phyloP scores from a whole-genome alignment of 92 coral and sea anemone genomes.

The Siderastrea siderea region DNA sequence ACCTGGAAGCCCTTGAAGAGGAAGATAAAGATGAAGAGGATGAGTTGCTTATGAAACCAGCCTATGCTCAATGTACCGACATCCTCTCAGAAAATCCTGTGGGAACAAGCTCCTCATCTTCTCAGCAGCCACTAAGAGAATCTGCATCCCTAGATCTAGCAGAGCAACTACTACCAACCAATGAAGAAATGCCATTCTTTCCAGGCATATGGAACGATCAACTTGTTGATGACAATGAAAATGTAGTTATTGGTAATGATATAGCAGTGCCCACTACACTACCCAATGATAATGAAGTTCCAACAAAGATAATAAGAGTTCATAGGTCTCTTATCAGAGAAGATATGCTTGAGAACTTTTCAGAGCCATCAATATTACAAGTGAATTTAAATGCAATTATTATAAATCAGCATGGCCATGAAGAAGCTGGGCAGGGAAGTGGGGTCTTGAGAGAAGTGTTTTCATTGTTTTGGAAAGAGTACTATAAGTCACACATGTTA shows the following conservation, averaged over 20 bases:
- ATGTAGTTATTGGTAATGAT: background rate
- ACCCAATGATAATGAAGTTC: slow-evolving; percentile 18
- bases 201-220: background rate
- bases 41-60: no score
- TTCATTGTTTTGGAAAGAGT: slow-evolving; percentile 69
- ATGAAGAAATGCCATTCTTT: no score
- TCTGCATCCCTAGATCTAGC: no score
- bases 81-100: no score
- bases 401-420: slow-evolving; percentile 51
- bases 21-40: no score
- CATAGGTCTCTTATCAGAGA: slow-evolving; percentile 30
- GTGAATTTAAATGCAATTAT: slow-evolving; percentile 29
- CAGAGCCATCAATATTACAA: slow-evolving; percentile 31
- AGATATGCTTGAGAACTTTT: slow-evolving; percentile 52
- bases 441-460: slow-evolving; percentile 74
- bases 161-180: no score
- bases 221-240: background rate
- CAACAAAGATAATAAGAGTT: slow-evolving; percentile 32
- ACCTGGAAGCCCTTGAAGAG: no score
- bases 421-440: slow-evolving; percentile 54
- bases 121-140: no score
- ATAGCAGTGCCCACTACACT: background rate
- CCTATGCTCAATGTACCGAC: no score
- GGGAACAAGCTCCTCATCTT: no score
- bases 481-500: slow-evolving; percentile 62